Conservation (phyloP, 1,140 invertebrate species). For the Lycorma delicatula region DNA sequence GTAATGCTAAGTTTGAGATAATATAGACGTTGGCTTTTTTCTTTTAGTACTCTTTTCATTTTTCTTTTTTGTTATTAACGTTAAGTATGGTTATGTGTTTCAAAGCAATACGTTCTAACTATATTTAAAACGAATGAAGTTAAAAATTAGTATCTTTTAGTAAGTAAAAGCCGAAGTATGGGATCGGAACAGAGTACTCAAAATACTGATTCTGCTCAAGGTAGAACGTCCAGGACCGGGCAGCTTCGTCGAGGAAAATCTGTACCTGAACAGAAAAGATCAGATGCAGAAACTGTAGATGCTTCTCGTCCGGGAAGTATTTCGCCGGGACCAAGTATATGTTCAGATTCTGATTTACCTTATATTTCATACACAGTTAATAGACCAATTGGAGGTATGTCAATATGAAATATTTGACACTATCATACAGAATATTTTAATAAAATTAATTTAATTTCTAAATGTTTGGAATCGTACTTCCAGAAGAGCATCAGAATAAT, state of each 20-base stretch:
- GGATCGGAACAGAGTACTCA: conserved; percentile 30
- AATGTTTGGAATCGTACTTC: too few relatives aligned
- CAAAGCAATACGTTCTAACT: too few relatives aligned
- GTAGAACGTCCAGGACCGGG: conserved; percentile 16
- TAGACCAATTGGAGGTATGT: conserved; percentile 70
- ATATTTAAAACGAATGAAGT: too few relatives aligned
- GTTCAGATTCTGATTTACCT: conserved; percentile 81
- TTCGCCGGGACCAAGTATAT: conserved; percentile 77
- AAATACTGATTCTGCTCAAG: conserved; percentile 12
- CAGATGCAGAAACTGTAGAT: conserved; percentile 19
- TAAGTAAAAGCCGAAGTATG: conserved; percentile 20
- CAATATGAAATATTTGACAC: conserved; percentile 1
- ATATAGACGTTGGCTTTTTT: too few relatives aligned
- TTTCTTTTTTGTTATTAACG: too few relatives aligned
- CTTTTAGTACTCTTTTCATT: too few relatives aligned
- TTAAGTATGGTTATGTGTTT: too few relatives aligned
- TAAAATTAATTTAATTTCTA: too few relatives aligned
- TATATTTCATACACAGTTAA: conserved; percentile 93
- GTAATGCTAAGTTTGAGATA: too few relatives aligned
- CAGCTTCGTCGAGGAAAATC: conserved; percentile 24
- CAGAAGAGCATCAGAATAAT: too few relatives aligned
- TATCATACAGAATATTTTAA: not conserved
- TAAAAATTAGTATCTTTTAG: too few relatives aligned
- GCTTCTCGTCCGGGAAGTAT: conserved; percentile 45
- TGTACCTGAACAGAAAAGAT: conserved; percentile 24